Percentiles rank a stretch among this genome's conserved stretches.
phyloP scores from a whole-genome alignment of 2,113 vertebrate species.

The Colossoma macropomum region DNA sequence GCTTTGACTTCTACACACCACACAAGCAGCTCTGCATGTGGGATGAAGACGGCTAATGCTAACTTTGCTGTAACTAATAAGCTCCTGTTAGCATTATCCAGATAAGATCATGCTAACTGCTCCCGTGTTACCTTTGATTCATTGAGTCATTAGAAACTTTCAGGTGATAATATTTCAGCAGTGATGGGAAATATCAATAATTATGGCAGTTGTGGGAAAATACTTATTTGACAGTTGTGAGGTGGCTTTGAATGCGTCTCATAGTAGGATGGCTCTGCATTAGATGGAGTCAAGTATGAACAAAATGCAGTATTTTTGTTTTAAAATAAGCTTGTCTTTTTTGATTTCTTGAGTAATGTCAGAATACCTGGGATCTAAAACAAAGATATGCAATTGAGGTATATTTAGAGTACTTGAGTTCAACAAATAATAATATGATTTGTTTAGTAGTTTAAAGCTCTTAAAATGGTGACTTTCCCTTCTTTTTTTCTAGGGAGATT shows the following conservation, averaged over 20 bases:
- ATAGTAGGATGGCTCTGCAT: background rate
- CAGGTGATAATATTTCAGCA: background rate
- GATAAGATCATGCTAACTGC: background rate
- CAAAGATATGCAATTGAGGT: background rate
- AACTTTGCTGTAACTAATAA: background rate
- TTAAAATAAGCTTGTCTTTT: background rate
- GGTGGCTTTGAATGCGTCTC: background rate
- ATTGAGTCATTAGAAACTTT: background rate
- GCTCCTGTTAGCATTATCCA: too few relatives aligned
- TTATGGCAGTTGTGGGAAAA: too few relatives aligned
- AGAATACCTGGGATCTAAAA: background rate
- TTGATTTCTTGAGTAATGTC: background rate
- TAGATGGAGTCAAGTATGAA: background rate
- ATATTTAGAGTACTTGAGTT: background rate
- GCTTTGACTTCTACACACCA: slow-evolving; percentile 86
- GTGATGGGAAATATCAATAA: background rate
- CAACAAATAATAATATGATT: background rate
- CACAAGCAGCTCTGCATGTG: slow-evolving; percentile 93
- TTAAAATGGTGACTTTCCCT: background rate
- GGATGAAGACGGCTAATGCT: slow-evolving; percentile 87
- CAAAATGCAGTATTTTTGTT: background rate
- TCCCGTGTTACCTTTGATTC: background rate
- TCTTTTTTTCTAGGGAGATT: background rate
- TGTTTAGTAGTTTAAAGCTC: background rate
- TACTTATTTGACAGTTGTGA: background rate